Evolutionary conservation across 1,140 invertebrate species (phyloP).

Genomic region (Gryon sp.): DNA sequence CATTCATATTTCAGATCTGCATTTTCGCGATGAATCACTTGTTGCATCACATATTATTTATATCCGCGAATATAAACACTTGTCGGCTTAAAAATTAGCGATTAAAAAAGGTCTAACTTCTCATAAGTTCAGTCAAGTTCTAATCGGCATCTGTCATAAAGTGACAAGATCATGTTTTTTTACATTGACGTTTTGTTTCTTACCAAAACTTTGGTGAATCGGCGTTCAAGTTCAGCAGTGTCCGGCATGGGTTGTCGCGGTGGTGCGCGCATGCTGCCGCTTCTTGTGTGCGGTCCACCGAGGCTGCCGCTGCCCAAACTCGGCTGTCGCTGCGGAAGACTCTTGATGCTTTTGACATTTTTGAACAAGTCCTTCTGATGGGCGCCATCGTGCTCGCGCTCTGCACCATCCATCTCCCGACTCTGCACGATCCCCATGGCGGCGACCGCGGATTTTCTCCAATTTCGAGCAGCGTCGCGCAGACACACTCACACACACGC

Average conservation of each 20-base stretch:
- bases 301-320: constrained; percentile 69
- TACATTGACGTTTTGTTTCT: constrained; percentile 76
- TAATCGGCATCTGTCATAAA: too few relatives aligned
- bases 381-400: constrained; percentile 65
- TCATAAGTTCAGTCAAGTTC: too few relatives aligned
- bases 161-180: too few relatives aligned
- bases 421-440: constrained; percentile 76
- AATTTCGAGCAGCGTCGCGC: too few relatives aligned
- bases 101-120: too few relatives aligned
- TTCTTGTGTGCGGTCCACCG: constrained; percentile 80
- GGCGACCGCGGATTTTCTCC: too few relatives aligned
- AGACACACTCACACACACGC: neutral
- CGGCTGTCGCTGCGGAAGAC: constrained; percentile 68
- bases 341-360: constrained; percentile 67
- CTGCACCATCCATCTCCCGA: constrained; percentile 65
- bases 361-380: constrained; percentile 68
- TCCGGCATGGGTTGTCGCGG: constrained; percentile 94
- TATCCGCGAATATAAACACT: neutral
- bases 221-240: constrained; percentile 90
- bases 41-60: neutral
- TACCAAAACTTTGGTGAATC: constrained; percentile 97
- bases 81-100: too few relatives aligned
- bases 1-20: neutral
- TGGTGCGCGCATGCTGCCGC: constrained; percentile 86
- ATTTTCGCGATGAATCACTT: neutral